Conservation (phyloP, 2,113 vertebrate species). For the Mixornis gularis region DNA sequence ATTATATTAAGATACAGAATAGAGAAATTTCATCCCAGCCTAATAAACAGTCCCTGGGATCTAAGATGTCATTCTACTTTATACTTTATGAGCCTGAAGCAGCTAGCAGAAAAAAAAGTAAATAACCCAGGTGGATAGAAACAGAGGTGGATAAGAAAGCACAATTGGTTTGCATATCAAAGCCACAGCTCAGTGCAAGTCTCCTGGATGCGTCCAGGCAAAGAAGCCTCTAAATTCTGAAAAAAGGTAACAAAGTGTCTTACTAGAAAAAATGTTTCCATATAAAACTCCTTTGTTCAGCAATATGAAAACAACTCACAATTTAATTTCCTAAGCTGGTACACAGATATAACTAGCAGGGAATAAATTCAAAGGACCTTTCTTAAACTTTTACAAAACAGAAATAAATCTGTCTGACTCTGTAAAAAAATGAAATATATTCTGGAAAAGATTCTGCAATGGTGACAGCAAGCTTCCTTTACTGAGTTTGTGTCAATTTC, state of each 20-base stretch:
- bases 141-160: not conserved
- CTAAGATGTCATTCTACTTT: not conserved
- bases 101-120: not conserved
- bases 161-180: not conserved
- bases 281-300: not conserved
- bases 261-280: not conserved
- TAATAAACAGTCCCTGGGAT: not conserved
- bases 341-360: not conserved
- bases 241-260: not conserved
- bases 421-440: not conserved
- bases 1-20: not conserved
- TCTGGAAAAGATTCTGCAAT: not conserved
- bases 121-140: accelerated
- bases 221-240: not conserved
- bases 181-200: not conserved
- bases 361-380: not conserved
- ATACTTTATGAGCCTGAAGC: not conserved
- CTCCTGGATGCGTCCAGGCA: not conserved
- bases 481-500: not conserved
- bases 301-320: not conserved
- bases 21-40: not conserved
- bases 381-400: not conserved
- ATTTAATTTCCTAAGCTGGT: not conserved
- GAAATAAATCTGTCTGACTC: not conserved
- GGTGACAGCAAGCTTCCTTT: not conserved